Base-by-base conservation (phyloP, 2,113 vertebrate genomes). In the Erinaceus europaeus region DNA sequence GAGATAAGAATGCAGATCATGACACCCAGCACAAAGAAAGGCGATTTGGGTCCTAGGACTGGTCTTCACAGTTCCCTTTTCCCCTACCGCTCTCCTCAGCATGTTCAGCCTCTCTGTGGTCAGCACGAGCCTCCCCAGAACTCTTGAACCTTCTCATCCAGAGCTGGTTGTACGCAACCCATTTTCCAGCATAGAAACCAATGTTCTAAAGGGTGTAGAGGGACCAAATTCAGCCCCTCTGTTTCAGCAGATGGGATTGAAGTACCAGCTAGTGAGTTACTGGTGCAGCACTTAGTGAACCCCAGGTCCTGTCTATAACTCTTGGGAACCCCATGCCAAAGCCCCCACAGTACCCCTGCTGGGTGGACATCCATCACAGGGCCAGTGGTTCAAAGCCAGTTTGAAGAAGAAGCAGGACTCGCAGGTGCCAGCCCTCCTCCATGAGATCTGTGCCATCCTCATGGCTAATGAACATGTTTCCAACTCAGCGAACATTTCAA, bases 401-500 rank as follows among this genome's bases (percentile, higher is more conserved):
- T 80, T 2, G 10, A 86, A 86, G 48, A 81, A 32, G 55, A 15
- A 29, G n/a, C 3, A 5, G 53, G 29, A 48, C 82, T 27, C 7
- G 3, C 86, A 67, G 67, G 18, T 1, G 0, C 46, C 65, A 32
- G 44, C 15, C 73, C 67, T 6, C 64, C 80, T 82, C 6, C n/a
- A 62, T 2, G 34, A 34, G 74, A 42, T 86, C 87, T 78, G 36
- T 76, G 64, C 69, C 89, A 90, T 90, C 88, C 85, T 89, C 79
- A 21, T 82, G 86, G 61, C 93, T 87, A 90, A 93, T 80, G 90
- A 96, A 80, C 75, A 6, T 2, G 84, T 94, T 91, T 93, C 93
- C 92, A 59, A 94, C 89, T 48, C 90, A 4, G 8, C 2, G n/a
- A 85, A 71, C 95, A 32, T 96, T 95, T 93, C 94, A 82, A 86